Evolutionary conservation across 2,113 vertebrate species (phyloP).

Genomic region (rabbit (Oryctolagus cuniculus)): mOryCun1.1 NC_091445.1:14764001-14764500

Average conservation of each 20-base stretch:
- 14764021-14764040: constrained; percentile 1
- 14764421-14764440: constrained; percentile 57
- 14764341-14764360: constrained; percentile 40
- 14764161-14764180: constrained; percentile 65
- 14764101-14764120: constrained; percentile 64
- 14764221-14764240: constrained; percentile 79
- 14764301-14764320: constrained; percentile 53
- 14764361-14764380: constrained; percentile 71
- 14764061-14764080: constrained; percentile 45
- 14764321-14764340: constrained; percentile 52
- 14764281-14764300: constrained; percentile 70
- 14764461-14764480: constrained; percentile 69
- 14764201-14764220: constrained; percentile 73
- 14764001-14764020: constrained; percentile 31
- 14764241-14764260: constrained; percentile 62
- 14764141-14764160: constrained; percentile 51
- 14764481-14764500: constrained; percentile 58
- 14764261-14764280: constrained; percentile 52
- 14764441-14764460: constrained; percentile 64
- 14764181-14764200: constrained; percentile 67
- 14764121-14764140: constrained; percentile 71
- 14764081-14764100: constrained; percentile 68
- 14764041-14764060: constrained; percentile 41
- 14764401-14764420: constrained; percentile 31
- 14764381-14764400: constrained; percentile 57